Conservation (phyloP, 2,113 vertebrate species). For the Chionis minor region DNA sequence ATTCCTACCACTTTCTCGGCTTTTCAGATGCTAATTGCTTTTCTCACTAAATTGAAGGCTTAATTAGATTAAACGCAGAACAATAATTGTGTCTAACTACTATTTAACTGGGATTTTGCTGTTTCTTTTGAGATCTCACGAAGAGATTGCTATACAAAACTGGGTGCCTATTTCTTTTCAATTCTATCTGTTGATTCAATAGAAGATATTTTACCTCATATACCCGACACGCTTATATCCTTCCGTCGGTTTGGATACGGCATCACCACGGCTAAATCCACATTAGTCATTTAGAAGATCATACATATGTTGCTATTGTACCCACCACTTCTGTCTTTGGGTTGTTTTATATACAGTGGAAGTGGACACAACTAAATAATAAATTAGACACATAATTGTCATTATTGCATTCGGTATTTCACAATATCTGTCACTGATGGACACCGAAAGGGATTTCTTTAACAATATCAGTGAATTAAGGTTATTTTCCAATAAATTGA, state of each 20-base stretch:
- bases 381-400: neutral
- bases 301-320: neutral
- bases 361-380: neutral
- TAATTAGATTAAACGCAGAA: conserved; percentile 64
- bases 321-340: neutral
- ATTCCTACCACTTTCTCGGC: neutral
- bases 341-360: neutral
- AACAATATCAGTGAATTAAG: neutral
- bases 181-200: neutral
- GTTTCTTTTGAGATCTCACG: conserved; percentile 23
- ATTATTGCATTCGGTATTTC: neutral
- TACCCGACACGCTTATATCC: neutral
- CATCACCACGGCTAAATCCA: neutral
- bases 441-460: neutral
- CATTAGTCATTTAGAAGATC: neutral
- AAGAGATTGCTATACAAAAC: conserved; percentile 18
- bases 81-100: conserved; percentile 52
- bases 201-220: neutral
- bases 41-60: conserved; percentile 50
- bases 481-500: neutral
- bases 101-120: conserved; percentile 47
- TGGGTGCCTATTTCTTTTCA: neutral
- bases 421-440: neutral
- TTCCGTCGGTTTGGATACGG: neutral
- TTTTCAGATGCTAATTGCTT: conserved; percentile 64